Evolutionary conservation across 1,140 invertebrate species (phyloP), one percentile per base, ranked within the genome.

Genomic region (Anastrepha obliqua): DNA sequence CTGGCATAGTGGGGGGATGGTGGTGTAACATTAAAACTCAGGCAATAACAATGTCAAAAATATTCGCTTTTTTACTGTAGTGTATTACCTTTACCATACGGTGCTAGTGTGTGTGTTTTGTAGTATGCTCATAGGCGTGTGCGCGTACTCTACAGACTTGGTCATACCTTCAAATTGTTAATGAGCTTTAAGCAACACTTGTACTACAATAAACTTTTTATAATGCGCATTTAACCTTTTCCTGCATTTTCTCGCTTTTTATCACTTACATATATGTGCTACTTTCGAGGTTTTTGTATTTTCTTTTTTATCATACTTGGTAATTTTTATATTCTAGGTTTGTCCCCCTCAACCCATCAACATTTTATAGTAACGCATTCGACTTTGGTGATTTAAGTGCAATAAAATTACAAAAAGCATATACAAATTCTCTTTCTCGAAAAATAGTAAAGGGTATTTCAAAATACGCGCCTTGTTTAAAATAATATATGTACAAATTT

Each of bases 151-250:
- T 15, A 4, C 42, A 6, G 7, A 42, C 67, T 74, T 15, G 29
- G 39, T 67, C 39, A 42, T 67, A 42, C 29, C 39, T 67, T 67
- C 3, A 47, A 74, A 47, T 42, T 74, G 15, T 74, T 74, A 74
- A 74, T 74, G 67, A 6, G 42, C 67, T 74, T 74, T 70, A 70
- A 70, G 13, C 42, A 70, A 11, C 67, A 47, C 67, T 70, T 74
- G 42, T 74, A 44, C 42, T 17, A 74, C 42, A 44, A 74, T 74
- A 74, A 47, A 44, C 67, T 74, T n/a, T 47, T 74, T 74, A 17
- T 13, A 74, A n/a, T 17, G 15, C 7, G 6, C 44, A 44, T 44
- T 17, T 74, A 47, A 74, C 42, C 67, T 74, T 74, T 74, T 74
- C 44, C 42, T 13, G 42, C 5, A 0, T 29, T 5, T 2, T 44